Conservation (phyloP, 2,888 invertebrate genomes). For the Pterostichus madidus region DNA sequence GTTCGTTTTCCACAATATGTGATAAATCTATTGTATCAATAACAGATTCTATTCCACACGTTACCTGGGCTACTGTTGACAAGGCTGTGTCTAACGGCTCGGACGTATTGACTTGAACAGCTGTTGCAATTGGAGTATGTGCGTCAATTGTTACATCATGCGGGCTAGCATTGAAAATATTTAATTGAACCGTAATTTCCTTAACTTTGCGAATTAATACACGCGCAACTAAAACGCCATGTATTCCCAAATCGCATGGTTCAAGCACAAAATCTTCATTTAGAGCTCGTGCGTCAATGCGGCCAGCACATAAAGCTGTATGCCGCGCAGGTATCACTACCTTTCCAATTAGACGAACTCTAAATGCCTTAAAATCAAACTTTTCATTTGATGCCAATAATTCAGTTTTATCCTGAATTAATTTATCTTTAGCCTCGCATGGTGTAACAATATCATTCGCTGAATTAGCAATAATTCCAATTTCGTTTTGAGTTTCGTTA, state of each 20-base stretch:
- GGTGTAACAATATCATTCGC: too few species aligned
- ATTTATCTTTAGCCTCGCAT: too few species aligned
- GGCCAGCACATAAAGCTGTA: background rate
- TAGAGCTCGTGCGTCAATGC: conserved; percentile 3
- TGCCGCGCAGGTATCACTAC: conserved; percentile 10
- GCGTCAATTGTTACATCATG: background rate
- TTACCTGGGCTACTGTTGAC: background rate
- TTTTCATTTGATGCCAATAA: background rate
- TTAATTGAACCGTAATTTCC: background rate
- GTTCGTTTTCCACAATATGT: conserved; percentile 27
- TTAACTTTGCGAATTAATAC: background rate
- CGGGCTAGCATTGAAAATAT: conserved; percentile 10
- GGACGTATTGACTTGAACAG: background rate
- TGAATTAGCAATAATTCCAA: too few species aligned
- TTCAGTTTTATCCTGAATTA: too few species aligned
- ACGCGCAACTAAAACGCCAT: conserved; percentile 12
- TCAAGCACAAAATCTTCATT: conserved; percentile 22
- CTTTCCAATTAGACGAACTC: conserved; percentile 3
- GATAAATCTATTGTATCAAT: background rate
- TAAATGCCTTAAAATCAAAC: background rate
- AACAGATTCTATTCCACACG: background rate
- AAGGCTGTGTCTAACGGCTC: background rate
- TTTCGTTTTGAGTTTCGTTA: background rate
- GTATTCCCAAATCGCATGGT: background rate
- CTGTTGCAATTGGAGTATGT: conserved; percentile 4